These are phyloP conservation scores for Cirrhinus molitorella DNA, from an alignment of 2,797 vertebrate species.

Conservation along the genomic window DNA sequence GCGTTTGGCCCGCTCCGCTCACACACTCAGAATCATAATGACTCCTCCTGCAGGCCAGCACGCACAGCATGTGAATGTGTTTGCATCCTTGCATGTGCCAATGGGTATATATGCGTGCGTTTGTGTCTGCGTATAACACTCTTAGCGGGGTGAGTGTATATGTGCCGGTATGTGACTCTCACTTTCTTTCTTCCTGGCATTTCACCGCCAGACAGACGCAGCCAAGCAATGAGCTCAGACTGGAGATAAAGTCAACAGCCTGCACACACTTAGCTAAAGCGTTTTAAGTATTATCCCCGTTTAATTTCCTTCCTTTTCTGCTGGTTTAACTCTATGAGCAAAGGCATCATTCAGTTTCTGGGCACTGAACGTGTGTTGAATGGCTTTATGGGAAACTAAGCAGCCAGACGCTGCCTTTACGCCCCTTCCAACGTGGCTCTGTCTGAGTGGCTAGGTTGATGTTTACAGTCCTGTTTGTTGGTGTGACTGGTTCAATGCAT, in stretches of 20 bases:
- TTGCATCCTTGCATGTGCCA: background rate
- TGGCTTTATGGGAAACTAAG: conserved; percentile 30
- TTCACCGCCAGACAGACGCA: conserved; percentile 15
- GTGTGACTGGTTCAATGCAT: conserved; percentile 11
- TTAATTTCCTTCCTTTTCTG: conserved; percentile 51
- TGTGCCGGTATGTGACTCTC: conserved; percentile 17
- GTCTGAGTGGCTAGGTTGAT: conserved; percentile 16
- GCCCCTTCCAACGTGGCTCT: background rate
- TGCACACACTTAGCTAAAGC: conserved; percentile 39
- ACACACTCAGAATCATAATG: conserved; percentile 52
- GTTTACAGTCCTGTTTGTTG: conserved; percentile 12
- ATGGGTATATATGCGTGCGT: background rate
- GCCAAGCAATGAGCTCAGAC: conserved; percentile 42
- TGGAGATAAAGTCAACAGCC: conserved; percentile 47
- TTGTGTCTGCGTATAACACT: conserved; percentile 22
- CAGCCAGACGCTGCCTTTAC: background rate
- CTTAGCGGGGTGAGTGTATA: background rate
- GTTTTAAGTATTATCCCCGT: conserved; percentile 51
- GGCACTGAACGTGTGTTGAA: conserved; percentile 34
- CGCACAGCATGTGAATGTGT: conserved; percentile 15
- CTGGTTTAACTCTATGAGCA: conserved; percentile 31
- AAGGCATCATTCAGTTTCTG: conserved; percentile 49
- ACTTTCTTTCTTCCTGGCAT: conserved; percentile 24
- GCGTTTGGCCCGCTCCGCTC: conserved; percentile 41
- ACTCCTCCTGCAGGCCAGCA: conserved; percentile 33